Conservation (phyloP, 2,113 vertebrate species). For the Hypanus sabinus region DNA sequence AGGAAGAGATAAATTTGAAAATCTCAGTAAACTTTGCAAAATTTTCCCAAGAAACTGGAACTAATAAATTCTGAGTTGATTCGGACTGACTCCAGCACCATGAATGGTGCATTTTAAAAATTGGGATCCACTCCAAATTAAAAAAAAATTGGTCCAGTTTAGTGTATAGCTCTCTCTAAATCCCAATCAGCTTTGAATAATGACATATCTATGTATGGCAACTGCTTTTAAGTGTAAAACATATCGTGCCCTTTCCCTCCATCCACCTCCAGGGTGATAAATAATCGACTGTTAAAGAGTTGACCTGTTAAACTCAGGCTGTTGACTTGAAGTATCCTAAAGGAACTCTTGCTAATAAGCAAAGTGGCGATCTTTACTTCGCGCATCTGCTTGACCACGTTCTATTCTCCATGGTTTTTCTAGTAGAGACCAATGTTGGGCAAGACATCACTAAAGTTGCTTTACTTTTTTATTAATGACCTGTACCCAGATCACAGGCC, state of each 20-base stretch:
- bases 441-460: not conserved
- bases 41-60: not conserved
- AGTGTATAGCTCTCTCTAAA: not conserved
- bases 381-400: not conserved
- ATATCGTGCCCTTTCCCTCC: not conserved
- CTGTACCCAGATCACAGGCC: too few relatives aligned
- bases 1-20: conserved; percentile 11
- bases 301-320: not conserved
- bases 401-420: not conserved
- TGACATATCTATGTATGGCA: not conserved
- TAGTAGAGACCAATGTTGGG: not conserved
- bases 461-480: too few relatives aligned
- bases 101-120: conserved; percentile 35
- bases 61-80: conserved; percentile 12
- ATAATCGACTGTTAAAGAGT: not conserved
- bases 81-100: conserved; percentile 23
- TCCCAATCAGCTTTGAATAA: not conserved
- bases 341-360: not conserved
- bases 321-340: not conserved
- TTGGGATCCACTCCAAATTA: conserved; percentile 23
- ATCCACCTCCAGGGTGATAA: not conserved
- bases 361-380: not conserved
- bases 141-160: not conserved
- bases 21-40: not conserved
- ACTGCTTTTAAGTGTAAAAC: not conserved